phyloP scores from a whole-genome alignment of 1,140 invertebrate genomes.

The Zaprionus africanus region DNA sequence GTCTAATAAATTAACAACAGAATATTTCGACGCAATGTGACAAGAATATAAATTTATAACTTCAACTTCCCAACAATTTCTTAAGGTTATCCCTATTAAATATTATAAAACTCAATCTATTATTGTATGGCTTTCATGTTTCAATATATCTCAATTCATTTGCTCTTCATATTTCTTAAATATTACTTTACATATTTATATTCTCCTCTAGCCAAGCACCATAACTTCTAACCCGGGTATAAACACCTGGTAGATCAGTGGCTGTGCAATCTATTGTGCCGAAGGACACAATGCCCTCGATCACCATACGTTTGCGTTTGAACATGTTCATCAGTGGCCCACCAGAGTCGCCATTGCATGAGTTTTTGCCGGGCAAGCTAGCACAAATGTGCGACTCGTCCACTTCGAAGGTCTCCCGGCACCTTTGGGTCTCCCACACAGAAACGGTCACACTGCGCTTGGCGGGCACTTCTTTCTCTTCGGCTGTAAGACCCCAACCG shows the following conservation, averaged over 20 bases:
- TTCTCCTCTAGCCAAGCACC: conserved; percentile 1
- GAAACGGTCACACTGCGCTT: conserved; percentile 9
- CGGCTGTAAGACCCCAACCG: conserved; percentile 4
- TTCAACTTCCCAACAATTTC: not conserved
- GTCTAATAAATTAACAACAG: too few relatives aligned
- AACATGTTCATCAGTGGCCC: conserved; percentile 18
- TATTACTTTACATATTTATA: not conserved
- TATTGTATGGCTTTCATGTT: not conserved
- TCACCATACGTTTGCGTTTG: not conserved
- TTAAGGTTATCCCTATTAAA: not conserved
- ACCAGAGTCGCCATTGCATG: conserved; percentile 20
- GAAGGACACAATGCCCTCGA: conserved; percentile 15
- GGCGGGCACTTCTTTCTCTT: not conserved
- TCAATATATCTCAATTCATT: not conserved
- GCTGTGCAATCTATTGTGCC: not conserved
- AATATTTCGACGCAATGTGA: too few relatives aligned
- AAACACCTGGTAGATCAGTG: not conserved
- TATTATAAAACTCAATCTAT: not conserved
- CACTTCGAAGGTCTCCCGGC: not conserved
- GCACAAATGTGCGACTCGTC: conserved; percentile 1
- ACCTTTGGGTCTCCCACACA: not conserved
- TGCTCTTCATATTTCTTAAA: not conserved
- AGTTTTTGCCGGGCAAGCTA: not conserved
- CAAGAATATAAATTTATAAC: too few relatives aligned
- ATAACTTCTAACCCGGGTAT: conserved; percentile 15